Evolutionary conservation across 2,888 invertebrate genomes (phyloP).

Genomic region (Stratiomys singularior): DNA sequence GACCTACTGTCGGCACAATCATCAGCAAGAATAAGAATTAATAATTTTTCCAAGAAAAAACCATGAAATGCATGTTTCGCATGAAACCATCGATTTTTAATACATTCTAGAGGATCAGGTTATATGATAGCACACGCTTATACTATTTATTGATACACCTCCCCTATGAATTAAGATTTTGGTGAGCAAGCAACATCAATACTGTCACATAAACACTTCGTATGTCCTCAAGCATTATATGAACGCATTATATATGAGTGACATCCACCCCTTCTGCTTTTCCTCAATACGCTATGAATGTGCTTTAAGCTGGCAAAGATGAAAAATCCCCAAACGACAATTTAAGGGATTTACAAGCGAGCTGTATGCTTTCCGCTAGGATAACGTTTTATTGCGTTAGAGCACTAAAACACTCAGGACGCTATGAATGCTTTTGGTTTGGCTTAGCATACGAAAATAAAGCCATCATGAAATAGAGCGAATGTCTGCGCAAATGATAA

Average conservation of each 20-base stretch:
- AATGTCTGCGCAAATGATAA: no score
- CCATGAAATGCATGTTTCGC: no score
- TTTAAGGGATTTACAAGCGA: conserved; percentile 39
- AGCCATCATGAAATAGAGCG: no score
- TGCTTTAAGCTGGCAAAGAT: neutral
- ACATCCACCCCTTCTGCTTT: no score
- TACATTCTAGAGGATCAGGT: no score
- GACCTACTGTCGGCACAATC: no score
- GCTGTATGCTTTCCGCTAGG: conserved; percentile 17
- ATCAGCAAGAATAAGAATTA: no score
- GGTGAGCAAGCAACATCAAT: neutral
- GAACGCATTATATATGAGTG: no score
- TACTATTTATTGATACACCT: neutral
- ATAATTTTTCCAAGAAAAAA: no score
- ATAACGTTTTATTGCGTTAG: conserved; percentile 31
- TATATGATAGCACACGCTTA: no score
- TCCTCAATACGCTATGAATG: neutral
- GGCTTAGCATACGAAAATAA: neutral
- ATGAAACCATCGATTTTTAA: no score
- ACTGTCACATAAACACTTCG: neutral
- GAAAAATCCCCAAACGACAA: conserved; percentile 43
- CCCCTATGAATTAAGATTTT: neutral
- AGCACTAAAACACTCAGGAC: conserved; percentile 24
- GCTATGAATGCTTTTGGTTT: neutral
- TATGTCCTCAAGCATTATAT: no score